Base-by-base conservation (phyloP, 1,140 invertebrate species). In the Sycophila sp. region DNA sequence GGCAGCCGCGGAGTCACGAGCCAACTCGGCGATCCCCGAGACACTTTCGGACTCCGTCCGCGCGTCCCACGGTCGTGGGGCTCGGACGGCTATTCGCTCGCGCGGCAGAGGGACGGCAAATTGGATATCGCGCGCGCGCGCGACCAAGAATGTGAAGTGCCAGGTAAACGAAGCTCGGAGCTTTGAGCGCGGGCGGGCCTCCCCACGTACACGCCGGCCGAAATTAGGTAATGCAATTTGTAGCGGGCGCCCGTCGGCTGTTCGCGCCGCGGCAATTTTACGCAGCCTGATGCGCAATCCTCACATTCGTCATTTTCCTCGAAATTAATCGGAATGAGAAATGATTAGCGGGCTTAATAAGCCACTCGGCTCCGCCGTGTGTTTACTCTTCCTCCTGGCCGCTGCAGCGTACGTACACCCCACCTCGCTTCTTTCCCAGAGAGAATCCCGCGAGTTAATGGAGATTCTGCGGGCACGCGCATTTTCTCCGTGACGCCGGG, bases 201-300 rank as follows among this genome's bases (percentile, higher is more conserved):
- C 24, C 51, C 28, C 8, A 2, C 11, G 51, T 30, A 6, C 13
- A 26, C 15, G 24, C 22, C 30, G 28, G 1, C 38, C 59, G 40
- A 64, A 64, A 71, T 64, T 42, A 59, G 69, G 24, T 65, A 71
- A 71, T 38, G 60, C 69, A 71, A 71, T 71, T 64, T 71, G 60
- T 34, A 64, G 30, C 30, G 10, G n/a, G n/a, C 24, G 1, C 36
- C 6, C 28, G 4, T 5, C 42, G 17, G 26, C 34, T 11, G 45
- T 38, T 17, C 47, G 17, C 45, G 42, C 30, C 7, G 10, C 15
- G 28, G 53, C 58, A 69, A 69, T 69, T 63, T 69, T 26, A 47
- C 26, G 26, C 2, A 22, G 34, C 22, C 53, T 5, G 24, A 30
- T n/a, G 0, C n/a, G 51, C 30, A 55, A 55, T 4, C 19, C 49